Evolutionary conservation across 2,888 invertebrate genomes (phyloP).

Genomic region (Plemyria rubiginata): DNA sequence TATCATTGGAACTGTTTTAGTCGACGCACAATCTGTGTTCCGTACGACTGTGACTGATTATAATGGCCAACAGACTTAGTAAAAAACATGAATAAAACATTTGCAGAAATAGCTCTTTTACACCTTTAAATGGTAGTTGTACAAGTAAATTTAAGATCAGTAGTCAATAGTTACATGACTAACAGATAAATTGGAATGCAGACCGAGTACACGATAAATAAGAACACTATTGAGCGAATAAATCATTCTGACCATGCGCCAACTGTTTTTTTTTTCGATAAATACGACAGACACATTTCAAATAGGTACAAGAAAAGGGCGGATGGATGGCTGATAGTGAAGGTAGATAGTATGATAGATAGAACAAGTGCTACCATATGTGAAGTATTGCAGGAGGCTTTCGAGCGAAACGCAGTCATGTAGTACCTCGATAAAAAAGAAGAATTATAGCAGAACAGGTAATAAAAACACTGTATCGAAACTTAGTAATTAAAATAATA

Average conservation of each 20-base stretch:
- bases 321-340: slow-evolving; percentile 32
- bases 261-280: slow-evolving; percentile 31
- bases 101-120: slow-evolving; percentile 7
- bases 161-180: slow-evolving; percentile 31
- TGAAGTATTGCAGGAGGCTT: slow-evolving; percentile 21
- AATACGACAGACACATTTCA: slow-evolving; percentile 32
- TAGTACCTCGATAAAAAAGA: neutral
- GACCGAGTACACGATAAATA: slow-evolving; percentile 28
- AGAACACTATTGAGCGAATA: slow-evolving; percentile 31
- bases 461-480: neutral
- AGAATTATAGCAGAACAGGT: neutral
- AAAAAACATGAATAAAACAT: slow-evolving; percentile 20
- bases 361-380: slow-evolving; percentile 43
- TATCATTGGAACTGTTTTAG: slow-evolving; percentile 25
- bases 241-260: slow-evolving; percentile 39
- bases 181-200: slow-evolving; percentile 34
- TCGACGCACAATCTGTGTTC: neutral
- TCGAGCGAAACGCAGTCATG: neutral
- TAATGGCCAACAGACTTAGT: neutral
- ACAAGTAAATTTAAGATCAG: slow-evolving; percentile 21
- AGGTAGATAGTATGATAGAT: slow-evolving; percentile 31
- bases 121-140: slow-evolving; percentile 14
- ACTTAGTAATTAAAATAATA: neutral
- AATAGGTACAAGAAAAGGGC: slow-evolving; percentile 41
- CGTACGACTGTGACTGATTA: slow-evolving; percentile 1